A percentile compares a stretch with the other conserved stretches of the same genome.
These are phyloP conservation scores for Heterohyrax brucei DNA, from an alignment of 2,797 vertebrate species.

Conservation along the genomic window DNA sequence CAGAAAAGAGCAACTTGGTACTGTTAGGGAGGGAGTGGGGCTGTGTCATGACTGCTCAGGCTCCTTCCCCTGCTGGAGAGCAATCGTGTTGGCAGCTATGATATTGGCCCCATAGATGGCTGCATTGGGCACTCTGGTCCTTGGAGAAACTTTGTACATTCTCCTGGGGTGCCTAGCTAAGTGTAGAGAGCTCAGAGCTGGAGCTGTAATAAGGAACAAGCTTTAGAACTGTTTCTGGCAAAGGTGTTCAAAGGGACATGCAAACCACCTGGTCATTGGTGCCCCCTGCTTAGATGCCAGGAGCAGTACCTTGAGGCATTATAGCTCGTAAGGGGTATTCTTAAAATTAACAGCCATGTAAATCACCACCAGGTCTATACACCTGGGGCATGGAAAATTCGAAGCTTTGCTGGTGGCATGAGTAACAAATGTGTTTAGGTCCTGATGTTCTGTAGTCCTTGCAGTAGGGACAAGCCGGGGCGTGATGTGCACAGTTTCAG, in stretches of 20 bases:
- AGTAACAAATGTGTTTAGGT: background rate
- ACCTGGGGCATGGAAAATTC: background rate
- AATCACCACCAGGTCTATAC: background rate
- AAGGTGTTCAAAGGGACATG: background rate
- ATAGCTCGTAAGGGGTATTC: background rate
- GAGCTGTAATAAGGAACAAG: background rate
- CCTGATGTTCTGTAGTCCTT: background rate
- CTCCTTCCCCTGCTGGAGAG: background rate
- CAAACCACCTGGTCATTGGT: background rate
- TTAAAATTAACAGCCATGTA: conserved; percentile 5
- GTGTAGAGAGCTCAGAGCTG: background rate
- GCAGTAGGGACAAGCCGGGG: background rate
- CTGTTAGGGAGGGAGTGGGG: background rate
- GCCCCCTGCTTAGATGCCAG: background rate
- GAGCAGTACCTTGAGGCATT: background rate
- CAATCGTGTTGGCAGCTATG: background rate
- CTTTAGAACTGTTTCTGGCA: background rate
- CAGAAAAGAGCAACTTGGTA: background rate
- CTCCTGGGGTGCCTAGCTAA: background rate
- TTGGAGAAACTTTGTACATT: background rate
- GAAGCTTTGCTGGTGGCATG: background rate
- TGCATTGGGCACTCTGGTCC: background rate
- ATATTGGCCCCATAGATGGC: background rate
- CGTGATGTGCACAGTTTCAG: background rate
- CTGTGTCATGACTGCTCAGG: background rate